Base-by-base conservation (phyloP, 2,797 vertebrate genomes). In the Rhabdophis nuchalis region DNA sequence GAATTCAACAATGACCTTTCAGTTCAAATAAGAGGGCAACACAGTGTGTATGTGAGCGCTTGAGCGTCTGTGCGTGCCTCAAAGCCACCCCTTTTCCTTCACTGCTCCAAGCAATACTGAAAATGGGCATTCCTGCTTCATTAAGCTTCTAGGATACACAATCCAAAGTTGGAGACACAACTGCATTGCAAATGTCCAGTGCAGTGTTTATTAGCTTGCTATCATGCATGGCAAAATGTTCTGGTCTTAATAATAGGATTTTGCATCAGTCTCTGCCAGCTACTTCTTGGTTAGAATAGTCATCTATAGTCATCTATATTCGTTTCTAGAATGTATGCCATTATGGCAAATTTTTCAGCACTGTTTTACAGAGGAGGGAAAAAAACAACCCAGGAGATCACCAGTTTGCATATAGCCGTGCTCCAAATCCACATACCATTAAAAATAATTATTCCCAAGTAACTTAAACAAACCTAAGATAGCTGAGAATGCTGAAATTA, bases 401-500 rank as follows among this genome's bases (percentile, higher is more conserved):
- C n/a, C 29, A 3, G 11, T 60, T 82, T 90, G 41, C 0, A 56
- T 56, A 82, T 18, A 27, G 18, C 9, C 58, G 4, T 9, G 27
- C 46, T 50, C 60, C 7, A 27, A 64, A 72, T 46, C 32, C 52
- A 72, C 11, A 20, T 64, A 50, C 14, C 36, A 50, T 88, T 41
- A 64, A 92, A 82, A 82, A 82, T 82, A 91, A 86, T 18, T 61
- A 86, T 56, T 41, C 46, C 13, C 8, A 92, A 86, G 10, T 61
- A 68, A n/a, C 18, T 77, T 60, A 77, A 50, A 89, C 54, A 54
- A 89, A 68, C 32, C 52, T 32, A 86, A 90, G 53, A 16, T 46
- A 29, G 29, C n/a, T 60, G 36, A 77, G 82, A 54, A 90, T 46
- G 36, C 77, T 90, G 86, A 93, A 91, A 91, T 88, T 54, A 88